These are phyloP conservation scores for Limnephilus marmoratus DNA, from an alignment of 2,888 invertebrate genomes.

Conservation along the genomic window DNA sequence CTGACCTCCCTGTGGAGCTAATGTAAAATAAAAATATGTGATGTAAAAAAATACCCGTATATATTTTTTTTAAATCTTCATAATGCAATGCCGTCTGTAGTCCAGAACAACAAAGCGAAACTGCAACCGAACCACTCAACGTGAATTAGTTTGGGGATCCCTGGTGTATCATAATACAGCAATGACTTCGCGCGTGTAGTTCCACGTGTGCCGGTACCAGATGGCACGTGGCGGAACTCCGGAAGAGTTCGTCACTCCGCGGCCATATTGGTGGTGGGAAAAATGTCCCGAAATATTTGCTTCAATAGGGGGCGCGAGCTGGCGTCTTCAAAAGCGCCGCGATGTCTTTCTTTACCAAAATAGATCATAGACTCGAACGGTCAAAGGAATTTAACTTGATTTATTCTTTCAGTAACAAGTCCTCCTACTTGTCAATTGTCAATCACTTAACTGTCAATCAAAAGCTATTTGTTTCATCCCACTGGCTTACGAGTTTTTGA, in stretches of 20 bases:
- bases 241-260: conserved; percentile 41
- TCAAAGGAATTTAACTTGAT: background rate
- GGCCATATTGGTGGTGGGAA: conserved; percentile 16
- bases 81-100: background rate
- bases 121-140: background rate
- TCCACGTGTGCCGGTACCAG: conserved; percentile 22
- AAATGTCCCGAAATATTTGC: conserved; percentile 38
- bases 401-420: background rate
- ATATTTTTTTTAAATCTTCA: no score
- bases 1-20: no score
- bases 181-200: background rate
- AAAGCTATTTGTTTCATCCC: background rate
- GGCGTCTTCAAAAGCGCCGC: conserved; percentile 4
- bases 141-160: background rate
- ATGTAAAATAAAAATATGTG: no score
- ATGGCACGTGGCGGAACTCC: conserved; percentile 44
- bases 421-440: background rate
- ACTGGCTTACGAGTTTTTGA: background rate
- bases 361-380: background rate
- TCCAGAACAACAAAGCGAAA: background rate
- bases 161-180: background rate
- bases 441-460: background rate
- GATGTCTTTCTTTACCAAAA: conserved; percentile 15
- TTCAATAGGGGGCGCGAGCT: conserved; percentile 9
- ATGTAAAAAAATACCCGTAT: no score